A percentile compares a stretch with the other conserved stretches of the same genome.
These are phyloP conservation scores for Carlito syrichta DNA, from an alignment of 2,113 vertebrate genomes.

Conservation along the genomic window DNA sequence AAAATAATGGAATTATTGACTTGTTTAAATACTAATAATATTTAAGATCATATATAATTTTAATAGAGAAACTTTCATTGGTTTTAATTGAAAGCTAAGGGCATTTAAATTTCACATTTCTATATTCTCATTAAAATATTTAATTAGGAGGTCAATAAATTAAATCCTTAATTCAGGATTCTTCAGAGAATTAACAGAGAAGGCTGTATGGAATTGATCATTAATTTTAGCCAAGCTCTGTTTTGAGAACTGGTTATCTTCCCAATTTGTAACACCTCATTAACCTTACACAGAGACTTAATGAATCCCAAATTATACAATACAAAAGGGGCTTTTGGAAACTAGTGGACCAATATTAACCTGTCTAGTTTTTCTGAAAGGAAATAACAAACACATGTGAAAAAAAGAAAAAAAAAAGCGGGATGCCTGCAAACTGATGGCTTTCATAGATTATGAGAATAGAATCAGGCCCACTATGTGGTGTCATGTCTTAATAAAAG, in stretches of 20 bases:
- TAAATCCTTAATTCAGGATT: conserved; percentile 32
- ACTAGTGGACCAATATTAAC: background rate
- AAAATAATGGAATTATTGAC: background rate
- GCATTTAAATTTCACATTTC: background rate
- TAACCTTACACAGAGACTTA: conserved; percentile 25
- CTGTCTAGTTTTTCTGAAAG: background rate
- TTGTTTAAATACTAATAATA: background rate
- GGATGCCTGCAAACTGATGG: background rate
- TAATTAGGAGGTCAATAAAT: conserved; percentile 19
- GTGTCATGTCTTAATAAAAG: background rate
- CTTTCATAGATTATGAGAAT: background rate
- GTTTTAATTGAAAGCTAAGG: background rate
- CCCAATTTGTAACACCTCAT: background rate
- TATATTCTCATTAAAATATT: conserved; percentile 7
- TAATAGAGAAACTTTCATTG: background rate
- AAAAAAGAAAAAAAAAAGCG: background rate
- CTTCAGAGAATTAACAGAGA: conserved; percentile 3
- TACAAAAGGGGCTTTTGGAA: background rate
- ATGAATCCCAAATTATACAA: background rate
- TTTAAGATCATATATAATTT: background rate
- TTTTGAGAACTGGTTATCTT: conserved; percentile 8
- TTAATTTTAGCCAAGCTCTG: background rate
- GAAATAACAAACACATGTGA: background rate
- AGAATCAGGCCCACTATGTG: background rate
- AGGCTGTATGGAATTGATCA: background rate